Percentiles rank a stretch among this genome's conserved stretches.
phyloP scores from a whole-genome alignment of 2,888 invertebrate species.

The Cremastinae sp. region DNA sequence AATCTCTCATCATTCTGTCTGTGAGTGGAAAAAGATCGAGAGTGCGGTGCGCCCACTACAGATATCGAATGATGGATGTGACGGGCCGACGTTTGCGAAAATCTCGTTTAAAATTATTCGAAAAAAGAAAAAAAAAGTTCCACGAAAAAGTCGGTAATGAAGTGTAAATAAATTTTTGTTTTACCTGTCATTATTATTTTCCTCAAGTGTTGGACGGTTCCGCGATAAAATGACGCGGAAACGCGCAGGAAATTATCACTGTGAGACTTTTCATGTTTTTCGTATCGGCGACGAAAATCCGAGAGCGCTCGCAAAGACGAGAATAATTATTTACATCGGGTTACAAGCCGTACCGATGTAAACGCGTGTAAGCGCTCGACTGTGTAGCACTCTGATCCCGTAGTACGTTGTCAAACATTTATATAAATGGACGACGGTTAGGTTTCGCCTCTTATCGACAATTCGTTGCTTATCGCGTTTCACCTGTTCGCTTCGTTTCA shows the following conservation, averaged over 20 bases:
- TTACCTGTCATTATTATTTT: too few species aligned
- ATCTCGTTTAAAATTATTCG: constrained; percentile 10
- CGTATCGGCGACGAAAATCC: too few species aligned
- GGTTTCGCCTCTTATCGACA: constrained; percentile 42
- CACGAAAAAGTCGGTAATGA: too few species aligned
- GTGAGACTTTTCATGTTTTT: constrained; percentile 31
- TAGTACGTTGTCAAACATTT: not conserved
- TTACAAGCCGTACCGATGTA: too few species aligned
- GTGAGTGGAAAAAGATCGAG: constrained; percentile 14
- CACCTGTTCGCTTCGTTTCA: constrained; percentile 33
- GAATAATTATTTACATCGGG: too few species aligned
- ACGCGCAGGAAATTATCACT: constrained; percentile 17
- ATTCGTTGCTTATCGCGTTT: constrained; percentile 43
- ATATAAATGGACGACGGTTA: constrained; percentile 22
- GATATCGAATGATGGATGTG: not conserved
- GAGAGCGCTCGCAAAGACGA: too few species aligned
- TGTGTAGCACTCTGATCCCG: not conserved
- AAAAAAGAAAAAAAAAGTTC: not conserved
- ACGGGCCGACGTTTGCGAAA: not conserved
- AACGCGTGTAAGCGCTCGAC: constrained; percentile 3
- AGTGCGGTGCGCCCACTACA: not conserved
- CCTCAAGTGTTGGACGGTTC: too few species aligned
- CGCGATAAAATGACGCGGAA: constrained; percentile 5
- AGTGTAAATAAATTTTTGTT: too few species aligned
- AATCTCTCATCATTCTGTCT: constrained; percentile 7